Evolutionary conservation across 2,113 vertebrate species (phyloP).

Genomic region (Oncorhynchus nerka): DNA sequence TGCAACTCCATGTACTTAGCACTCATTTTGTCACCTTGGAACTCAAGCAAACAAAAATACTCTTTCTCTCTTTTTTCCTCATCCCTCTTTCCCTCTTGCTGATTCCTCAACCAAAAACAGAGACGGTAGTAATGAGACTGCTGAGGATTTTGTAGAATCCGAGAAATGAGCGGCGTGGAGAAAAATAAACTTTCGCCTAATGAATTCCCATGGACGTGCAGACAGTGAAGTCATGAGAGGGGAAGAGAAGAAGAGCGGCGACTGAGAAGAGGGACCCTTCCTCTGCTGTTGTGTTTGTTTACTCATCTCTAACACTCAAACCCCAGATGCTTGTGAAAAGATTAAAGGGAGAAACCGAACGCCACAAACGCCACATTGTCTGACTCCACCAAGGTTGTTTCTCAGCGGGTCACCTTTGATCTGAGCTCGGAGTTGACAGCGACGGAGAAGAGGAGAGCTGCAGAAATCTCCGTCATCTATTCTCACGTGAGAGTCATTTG

Average conservation of each 20-base stretch:
- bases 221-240: neutral
- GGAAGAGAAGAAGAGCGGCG: neutral
- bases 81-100: neutral
- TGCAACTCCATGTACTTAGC: conserved; percentile 10
- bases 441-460: neutral
- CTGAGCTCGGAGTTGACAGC: neutral
- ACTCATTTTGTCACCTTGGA: conserved; percentile 41
- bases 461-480: neutral
- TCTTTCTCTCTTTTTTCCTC: conserved; percentile 3
- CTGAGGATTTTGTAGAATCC: conserved; percentile 9
- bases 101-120: conserved; percentile 24
- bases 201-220: conserved; percentile 20
- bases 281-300: conserved; percentile 29
- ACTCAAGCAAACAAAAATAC: conserved; percentile 5
- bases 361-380: neutral
- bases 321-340: neutral
- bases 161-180: conserved; percentile 2
- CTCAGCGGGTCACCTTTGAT: neutral
- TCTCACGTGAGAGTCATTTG: neutral
- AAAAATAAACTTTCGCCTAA: conserved; percentile 22
- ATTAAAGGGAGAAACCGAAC: neutral
- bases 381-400: neutral
- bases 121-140: conserved; percentile 23
- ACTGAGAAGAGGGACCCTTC: neutral
- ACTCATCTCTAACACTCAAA: conserved; percentile 27